These are phyloP conservation scores for Trichogramma pretiosum DNA, from an alignment of 1,140 invertebrate genomes.

Conservation along the genomic window DNA sequence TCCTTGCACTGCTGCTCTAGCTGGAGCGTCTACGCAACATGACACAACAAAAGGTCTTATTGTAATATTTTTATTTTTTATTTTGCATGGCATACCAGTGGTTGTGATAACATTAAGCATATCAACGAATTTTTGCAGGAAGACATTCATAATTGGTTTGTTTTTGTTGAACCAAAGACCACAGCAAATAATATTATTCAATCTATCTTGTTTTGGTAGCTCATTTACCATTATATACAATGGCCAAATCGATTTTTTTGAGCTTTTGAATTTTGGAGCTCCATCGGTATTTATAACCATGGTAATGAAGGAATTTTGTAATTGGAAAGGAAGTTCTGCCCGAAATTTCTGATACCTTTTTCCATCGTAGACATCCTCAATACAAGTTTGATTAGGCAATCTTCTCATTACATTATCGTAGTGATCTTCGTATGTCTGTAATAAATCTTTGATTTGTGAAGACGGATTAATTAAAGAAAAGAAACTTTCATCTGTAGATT, in stretches of 20 bases:
- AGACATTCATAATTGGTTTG: constrained; percentile 8
- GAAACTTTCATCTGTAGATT: too few relatives aligned
- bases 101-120: not conserved
- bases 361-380: too few relatives aligned
- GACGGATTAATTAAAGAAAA: too few relatives aligned
- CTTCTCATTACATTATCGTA: too few relatives aligned
- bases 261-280: constrained; percentile 8
- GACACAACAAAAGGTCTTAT: constrained; percentile 2
- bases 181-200: not conserved
- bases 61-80: not conserved
- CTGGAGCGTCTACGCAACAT: constrained; percentile 6
- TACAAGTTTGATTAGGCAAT: too few relatives aligned
- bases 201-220: constrained; percentile 3
- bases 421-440: too few relatives aligned
- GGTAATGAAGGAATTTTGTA: too few relatives aligned
- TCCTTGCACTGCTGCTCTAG: constrained; percentile 7
- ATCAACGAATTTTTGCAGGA: constrained; percentile 6
- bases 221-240: constrained; percentile 12
- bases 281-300: too few relatives aligned
- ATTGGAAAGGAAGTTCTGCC: too few relatives aligned
- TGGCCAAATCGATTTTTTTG: constrained; percentile 10
- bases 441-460: too few relatives aligned
- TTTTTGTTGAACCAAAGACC: constrained; percentile 8
- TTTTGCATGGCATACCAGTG: constrained; percentile 1
- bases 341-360: too few relatives aligned